These are phyloP conservation scores for Timema podura DNA, from an alignment of 2,888 invertebrate genomes.

Conservation along the genomic window DNA sequence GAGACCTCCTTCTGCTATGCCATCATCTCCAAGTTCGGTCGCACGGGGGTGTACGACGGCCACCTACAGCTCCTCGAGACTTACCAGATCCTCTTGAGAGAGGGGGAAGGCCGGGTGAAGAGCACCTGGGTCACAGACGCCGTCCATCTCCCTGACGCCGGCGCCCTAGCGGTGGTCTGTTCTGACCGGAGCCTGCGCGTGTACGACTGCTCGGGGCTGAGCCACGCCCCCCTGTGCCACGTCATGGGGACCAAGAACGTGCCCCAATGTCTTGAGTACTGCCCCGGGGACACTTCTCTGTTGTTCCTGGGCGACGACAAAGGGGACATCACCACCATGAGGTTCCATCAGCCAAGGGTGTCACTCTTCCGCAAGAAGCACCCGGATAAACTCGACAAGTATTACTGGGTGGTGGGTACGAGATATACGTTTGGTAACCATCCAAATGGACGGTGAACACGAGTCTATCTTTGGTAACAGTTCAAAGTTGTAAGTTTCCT, in stretches of 20 bases:
- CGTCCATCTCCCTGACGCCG: slow-evolving; percentile 53
- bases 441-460: neutral
- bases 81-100: slow-evolving; percentile 24
- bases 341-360: slow-evolving; percentile 53
- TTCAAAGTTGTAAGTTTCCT: neutral
- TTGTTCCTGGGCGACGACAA: slow-evolving; percentile 55
- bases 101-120: slow-evolving; percentile 14
- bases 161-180: slow-evolving; percentile 52
- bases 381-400: slow-evolving; percentile 52
- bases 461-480: neutral
- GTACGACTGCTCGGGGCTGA: slow-evolving; percentile 53
- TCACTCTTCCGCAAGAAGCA: slow-evolving; percentile 52
- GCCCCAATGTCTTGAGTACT: slow-evolving; percentile 51
- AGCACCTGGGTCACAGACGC: slow-evolving; percentile 58
- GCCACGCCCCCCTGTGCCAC: slow-evolving; percentile 55
- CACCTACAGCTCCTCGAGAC: slow-evolving; percentile 45
- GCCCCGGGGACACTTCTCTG: slow-evolving; percentile 40
- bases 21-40: slow-evolving; percentile 55
- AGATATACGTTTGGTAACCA: neutral
- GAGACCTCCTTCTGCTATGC: slow-evolving; percentile 58
- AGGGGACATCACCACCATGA: slow-evolving; percentile 51
- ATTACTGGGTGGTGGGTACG: slow-evolving; percentile 56
- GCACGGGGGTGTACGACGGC: slow-evolving; percentile 57
- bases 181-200: slow-evolving; percentile 58
- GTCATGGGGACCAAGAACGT: slow-evolving; percentile 55